Evolutionary conservation across 2,888 invertebrate genomes (phyloP).

Genomic region (Leptopilina syphax): DNA sequence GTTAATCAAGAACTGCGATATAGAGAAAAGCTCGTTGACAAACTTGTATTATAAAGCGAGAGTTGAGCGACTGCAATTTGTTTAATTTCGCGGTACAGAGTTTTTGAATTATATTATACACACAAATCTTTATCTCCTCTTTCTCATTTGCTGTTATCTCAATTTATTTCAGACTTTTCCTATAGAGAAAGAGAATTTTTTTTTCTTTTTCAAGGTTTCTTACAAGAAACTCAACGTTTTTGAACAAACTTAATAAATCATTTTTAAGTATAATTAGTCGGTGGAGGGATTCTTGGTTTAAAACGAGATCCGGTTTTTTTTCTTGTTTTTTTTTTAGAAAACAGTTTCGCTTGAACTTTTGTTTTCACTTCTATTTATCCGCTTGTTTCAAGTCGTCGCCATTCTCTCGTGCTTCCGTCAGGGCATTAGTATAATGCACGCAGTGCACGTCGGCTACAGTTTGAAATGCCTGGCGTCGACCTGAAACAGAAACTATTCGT

Average conservation of each 20-base stretch:
- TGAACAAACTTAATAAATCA: too few relatives aligned
- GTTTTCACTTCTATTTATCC: slow-evolving; percentile 5
- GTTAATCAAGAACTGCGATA: neutral
- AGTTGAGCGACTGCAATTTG: neutral
- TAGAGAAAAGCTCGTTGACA: neutral
- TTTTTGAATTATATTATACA: too few relatives aligned
- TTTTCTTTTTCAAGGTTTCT: too few relatives aligned
- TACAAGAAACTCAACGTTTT: too few relatives aligned
- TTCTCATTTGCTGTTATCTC: too few relatives aligned
- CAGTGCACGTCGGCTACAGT: slow-evolving; percentile 9
- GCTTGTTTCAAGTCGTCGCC: neutral
- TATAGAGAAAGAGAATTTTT: too few relatives aligned
- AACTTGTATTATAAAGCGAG: neutral
- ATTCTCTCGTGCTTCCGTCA: slow-evolving; percentile 27
- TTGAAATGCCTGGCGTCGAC: slow-evolving; percentile 13
- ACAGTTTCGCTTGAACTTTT: neutral
- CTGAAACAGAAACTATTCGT: slow-evolving; percentile 33
- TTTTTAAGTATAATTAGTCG: too few relatives aligned
- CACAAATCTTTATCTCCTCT: too few relatives aligned
- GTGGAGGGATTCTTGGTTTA: neutral
- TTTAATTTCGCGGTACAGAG: too few relatives aligned
- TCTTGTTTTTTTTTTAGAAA: neutral
- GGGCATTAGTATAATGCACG: slow-evolving; percentile 15
- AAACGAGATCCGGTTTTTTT: too few relatives aligned
- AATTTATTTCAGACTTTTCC: too few relatives aligned